Evolutionary conservation across 2,888 invertebrate genomes (phyloP).

Genomic region (Stictocephala bisonia): DNA sequence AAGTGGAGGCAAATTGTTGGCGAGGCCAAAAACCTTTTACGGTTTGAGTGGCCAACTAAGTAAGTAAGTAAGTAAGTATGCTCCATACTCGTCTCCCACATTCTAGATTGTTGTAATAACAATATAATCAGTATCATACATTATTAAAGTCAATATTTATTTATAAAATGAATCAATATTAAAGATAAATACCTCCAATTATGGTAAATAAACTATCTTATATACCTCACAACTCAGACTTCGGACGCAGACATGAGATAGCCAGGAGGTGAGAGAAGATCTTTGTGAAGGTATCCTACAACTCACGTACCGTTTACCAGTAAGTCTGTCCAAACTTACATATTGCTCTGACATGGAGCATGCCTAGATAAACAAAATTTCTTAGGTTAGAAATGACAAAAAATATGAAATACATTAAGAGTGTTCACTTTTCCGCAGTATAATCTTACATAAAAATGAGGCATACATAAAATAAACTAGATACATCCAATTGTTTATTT

Average conservation of each 20-base stretch:
- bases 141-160: too few species aligned
- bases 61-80: background rate
- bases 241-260: slow-evolving; percentile 45
- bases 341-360: slow-evolving; percentile 42
- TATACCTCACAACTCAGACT: slow-evolving; percentile 48
- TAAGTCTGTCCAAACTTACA: slow-evolving; percentile 35
- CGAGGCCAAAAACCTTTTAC: too few species aligned
- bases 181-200: too few species aligned
- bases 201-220: background rate
- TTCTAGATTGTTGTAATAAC: background rate
- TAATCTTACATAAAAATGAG: too few species aligned
- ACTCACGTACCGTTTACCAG: slow-evolving; percentile 37
- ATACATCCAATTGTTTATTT: too few species aligned
- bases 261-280: slow-evolving; percentile 26
- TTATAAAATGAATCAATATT: too few species aligned
- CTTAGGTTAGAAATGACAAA: background rate
- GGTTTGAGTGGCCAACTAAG: too few species aligned
- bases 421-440: too few species aligned
- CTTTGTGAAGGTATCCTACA: slow-evolving; percentile 40
- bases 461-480: too few species aligned
- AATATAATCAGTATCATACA: background rate
- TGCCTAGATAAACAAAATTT: slow-evolving; percentile 17
- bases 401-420: background rate
- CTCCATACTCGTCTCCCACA: background rate
- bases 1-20: too few species aligned